Evolutionary conservation across 2,888 invertebrate genomes (phyloP).

Genomic region (Archips xylosteana): DNA sequence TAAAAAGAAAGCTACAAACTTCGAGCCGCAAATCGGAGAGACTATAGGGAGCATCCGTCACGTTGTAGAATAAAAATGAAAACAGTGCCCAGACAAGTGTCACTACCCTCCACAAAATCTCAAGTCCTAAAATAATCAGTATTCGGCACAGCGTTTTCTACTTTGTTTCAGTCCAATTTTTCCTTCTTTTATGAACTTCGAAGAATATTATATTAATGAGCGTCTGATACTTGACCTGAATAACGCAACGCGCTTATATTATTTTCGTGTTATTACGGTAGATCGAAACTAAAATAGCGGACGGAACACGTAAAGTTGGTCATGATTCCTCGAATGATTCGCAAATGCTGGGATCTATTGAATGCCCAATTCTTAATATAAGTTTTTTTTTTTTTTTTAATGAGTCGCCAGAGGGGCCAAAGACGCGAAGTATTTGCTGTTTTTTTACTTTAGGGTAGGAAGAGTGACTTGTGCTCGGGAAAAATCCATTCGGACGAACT

Average conservation of each 20-base stretch:
- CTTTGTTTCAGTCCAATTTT: neutral
- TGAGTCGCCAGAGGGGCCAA: too few relatives aligned
- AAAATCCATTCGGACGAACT: too few relatives aligned
- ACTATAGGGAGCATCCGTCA: neutral
- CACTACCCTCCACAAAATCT: neutral
- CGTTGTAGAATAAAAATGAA: neutral
- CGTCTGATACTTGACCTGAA: conserved; percentile 22
- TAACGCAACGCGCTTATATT: conserved; percentile 1
- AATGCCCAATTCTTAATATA: too few relatives aligned
- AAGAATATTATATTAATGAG: conserved; percentile 9
- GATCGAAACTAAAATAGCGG: conserved; percentile 14
- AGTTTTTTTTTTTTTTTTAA: too few relatives aligned
- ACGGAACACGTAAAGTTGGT: neutral
- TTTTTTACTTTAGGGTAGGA: too few relatives aligned
- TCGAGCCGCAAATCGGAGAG: neutral
- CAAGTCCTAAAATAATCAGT: neutral
- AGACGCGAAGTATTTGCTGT: too few relatives aligned
- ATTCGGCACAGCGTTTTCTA: neutral
- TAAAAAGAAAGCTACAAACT: neutral
- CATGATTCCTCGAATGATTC: neutral
- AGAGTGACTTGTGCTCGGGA: too few relatives aligned
- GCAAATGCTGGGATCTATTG: too few relatives aligned
- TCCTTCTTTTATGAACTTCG: conserved; percentile 9
- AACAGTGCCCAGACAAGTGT: conserved; percentile 1
- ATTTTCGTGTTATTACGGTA: conserved; percentile 10